Base-by-base conservation (phyloP, 1,140 invertebrate genomes). In the Bombus vancouverensis region DNA sequence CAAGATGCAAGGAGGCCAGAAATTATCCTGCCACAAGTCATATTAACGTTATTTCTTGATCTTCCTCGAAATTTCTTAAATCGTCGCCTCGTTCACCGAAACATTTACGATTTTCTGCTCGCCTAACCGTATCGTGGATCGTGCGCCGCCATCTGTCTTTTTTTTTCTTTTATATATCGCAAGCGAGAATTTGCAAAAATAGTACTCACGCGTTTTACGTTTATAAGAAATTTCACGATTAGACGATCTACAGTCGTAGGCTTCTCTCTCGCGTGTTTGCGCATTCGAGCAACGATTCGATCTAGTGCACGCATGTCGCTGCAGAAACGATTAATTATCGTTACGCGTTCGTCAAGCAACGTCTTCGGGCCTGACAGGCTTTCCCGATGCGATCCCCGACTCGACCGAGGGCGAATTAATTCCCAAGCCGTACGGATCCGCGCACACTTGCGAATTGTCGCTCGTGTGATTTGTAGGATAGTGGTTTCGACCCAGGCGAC, bases 281-380 rank as follows among this genome's bases (percentile, higher is more conserved):
- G 47, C 44, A 75, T 53, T 87, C 79, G 28, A n/a, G 32, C 70
- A 5, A 78, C 42, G 53, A 84, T 87, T 42, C 75, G 78, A 82
- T 87, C 66, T 76, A n/a, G 62, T 34, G 39, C 81, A 62, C 42
- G 81, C 44, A 74, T 32, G 79, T 62, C 22, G 25, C 8, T 28
- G 62, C 25, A 28, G 57, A 39, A 70, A 34, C 47, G 62, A 68
- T 74, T 84, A 84, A 80, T 85, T 81, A 77, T 81, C 34, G 72
- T 88, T 75, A 73, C 68, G n/a, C 59, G 87, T 75, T 85, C 72
- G 77, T 89, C 83, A 68, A 57, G 53, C 65, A 77, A 62, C 25
- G 85, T 75, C 71, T 37, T n/a, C 25, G 3, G 10, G 53, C 79
- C 79, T 81, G 79, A 72, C 79, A 81, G 53, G 68, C 44, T 81